Base-by-base conservation (phyloP, 2,888 invertebrate genomes). In the Leptopterna dolabrata region DNA sequence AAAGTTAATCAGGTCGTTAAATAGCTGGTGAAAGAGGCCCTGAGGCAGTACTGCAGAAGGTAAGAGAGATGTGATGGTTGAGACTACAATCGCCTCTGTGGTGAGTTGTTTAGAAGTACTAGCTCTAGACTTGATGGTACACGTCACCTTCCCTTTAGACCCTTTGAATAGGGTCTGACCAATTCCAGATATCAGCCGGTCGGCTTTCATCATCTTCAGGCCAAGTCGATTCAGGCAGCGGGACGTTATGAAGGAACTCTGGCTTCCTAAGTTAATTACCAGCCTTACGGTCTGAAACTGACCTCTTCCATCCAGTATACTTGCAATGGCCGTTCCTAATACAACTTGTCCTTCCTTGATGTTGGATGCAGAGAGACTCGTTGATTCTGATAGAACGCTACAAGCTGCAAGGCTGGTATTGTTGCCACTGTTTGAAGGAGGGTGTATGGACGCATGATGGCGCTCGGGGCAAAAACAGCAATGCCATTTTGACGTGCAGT, bases 1-100 rank as follows among this genome's bases (percentile, higher is more conserved):
- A n/a, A n/a, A n/a, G n/a, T n/a, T n/a, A n/a, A n/a, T n/a, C n/a
- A n/a, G n/a, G n/a, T n/a, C n/a, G n/a, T n/a, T n/a, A n/a, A n/a
- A n/a, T n/a, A n/a, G n/a, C n/a, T n/a, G n/a, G n/a, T n/a, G n/a
- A n/a, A n/a, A n/a, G n/a, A n/a, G n/a, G n/a, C n/a, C n/a, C n/a
- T n/a, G n/a, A 6, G 88, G 87, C 14, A 88, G 27, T 14, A 19
- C 1, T 16, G 30, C 16, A 3, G 73, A 27, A 55, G 88, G 87
- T 16, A 87, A 13, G 47, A 36, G 78, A 1, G 82, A 63, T n/a
- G 88, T 71, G 43, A 88, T 87, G 27, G 71, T 87, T 1, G 24
- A n/a, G 30, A 87, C 87, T 1, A 88, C 78, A 11, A 88, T 29
- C 13, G 88, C 88, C n/a, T 51, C 84, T 9, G 88, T 88, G 19